phyloP scores from a whole-genome alignment of 2,797 vertebrate species.

The Tolypeutes matacus region DNA sequence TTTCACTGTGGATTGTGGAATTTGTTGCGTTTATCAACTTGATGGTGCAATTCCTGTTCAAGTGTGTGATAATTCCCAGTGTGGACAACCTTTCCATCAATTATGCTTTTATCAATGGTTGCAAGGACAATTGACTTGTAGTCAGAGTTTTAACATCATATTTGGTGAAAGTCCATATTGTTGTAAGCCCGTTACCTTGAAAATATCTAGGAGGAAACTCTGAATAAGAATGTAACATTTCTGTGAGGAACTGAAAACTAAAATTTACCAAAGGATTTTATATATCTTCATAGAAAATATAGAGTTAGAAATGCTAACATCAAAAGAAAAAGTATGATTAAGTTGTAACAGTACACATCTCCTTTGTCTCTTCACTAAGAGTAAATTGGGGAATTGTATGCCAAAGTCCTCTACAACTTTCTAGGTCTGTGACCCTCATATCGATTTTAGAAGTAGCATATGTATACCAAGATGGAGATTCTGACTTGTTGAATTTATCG shows the following conservation, averaged over 20 bases:
- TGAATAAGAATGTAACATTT: conserved; percentile 82
- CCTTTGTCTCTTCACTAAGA: conserved; percentile 69
- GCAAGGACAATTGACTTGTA: conserved; percentile 93
- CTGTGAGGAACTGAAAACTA: neutral
- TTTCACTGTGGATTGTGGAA: conserved; percentile 96
- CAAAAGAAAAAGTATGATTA: conserved; percentile 85
- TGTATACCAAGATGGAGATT: neutral
- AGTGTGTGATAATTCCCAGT: conserved; percentile 96
- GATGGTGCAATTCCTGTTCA: conserved; percentile 93
- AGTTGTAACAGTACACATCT: conserved; percentile 80
- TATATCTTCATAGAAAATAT: conserved; percentile 84
- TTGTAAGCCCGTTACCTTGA: conserved; percentile 96
- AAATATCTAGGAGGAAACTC: conserved; percentile 90
- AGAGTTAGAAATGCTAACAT: conserved; percentile 84
- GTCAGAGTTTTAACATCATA: conserved; percentile 96
- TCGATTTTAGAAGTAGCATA: neutral
- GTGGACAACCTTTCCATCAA: conserved; percentile 97
- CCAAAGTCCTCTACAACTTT: neutral
- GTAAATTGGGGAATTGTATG: conserved; percentile 46
- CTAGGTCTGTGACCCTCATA: neutral
- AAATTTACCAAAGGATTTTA: conserved; percentile 53
- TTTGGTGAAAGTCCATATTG: conserved; percentile 99
- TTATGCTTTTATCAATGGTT: conserved; percentile 98
- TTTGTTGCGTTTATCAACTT: conserved; percentile 96
- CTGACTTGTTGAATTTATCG: neutral